A percentile compares a stretch with the other conserved stretches of the same genome.
These are phyloP conservation scores for Nemotelus pantherinus DNA, from an alignment of 2,888 invertebrate species.

Conservation along the genomic window DNA sequence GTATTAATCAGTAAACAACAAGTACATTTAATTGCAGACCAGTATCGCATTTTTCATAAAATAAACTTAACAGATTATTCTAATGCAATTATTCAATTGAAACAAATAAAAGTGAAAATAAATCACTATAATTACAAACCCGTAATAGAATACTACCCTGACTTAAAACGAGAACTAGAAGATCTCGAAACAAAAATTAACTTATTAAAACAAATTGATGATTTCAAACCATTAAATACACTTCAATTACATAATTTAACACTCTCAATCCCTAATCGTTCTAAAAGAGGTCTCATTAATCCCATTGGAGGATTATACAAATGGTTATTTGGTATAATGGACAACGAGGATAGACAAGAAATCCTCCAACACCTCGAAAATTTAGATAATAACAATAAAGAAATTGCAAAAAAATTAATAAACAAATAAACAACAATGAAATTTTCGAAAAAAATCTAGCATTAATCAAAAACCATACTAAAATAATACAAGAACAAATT, in stretches of 20 bases:
- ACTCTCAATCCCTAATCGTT: neutral
- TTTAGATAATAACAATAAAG: neutral
- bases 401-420: neutral
- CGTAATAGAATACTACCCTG: neutral
- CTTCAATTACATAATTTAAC: neutral
- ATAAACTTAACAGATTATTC: neutral
- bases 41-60: neutral
- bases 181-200: conserved; percentile 13
- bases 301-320: conserved; percentile 14
- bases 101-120: neutral
- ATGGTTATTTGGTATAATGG: neutral
- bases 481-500: conserved; percentile 5
- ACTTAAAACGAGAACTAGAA: neutral
- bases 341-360: conserved; percentile 4
- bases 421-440: conserved; percentile 14
- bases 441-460: conserved; percentile 11
- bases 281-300: neutral
- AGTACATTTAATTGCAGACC: neutral
- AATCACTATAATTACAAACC: neutral
- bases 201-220: conserved; percentile 6
- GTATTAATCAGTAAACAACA: neutral
- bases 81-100: conserved; percentile 7
- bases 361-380: conserved; percentile 10
- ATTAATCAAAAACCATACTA: neutral
- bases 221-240: neutral